phyloP scores from a whole-genome alignment of 2,797 vertebrate species.

The Thalassophryne amazonica region DNA sequence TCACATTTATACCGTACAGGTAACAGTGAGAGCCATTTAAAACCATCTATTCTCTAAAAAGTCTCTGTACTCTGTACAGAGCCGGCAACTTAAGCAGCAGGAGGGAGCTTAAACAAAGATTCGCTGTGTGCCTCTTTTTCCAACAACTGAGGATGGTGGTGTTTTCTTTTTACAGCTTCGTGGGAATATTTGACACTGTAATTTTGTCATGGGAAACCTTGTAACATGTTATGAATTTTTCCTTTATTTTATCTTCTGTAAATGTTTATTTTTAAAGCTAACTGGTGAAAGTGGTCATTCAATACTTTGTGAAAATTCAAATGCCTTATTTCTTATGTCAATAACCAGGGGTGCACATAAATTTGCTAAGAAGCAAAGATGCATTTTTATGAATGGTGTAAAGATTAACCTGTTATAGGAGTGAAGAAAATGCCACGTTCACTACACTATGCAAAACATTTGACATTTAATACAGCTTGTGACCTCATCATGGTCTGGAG shows the following conservation, averaged over 20 bases:
- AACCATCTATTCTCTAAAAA: constrained; percentile 98
- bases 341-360: too few relatives aligned
- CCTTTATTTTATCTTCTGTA: constrained; percentile 59
- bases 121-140: constrained; percentile 87
- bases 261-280: constrained; percentile 56
- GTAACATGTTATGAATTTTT: constrained; percentile 74
- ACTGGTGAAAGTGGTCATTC: constrained; percentile 84
- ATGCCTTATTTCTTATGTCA: constrained; percentile 79
- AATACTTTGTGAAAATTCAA: constrained; percentile 83
- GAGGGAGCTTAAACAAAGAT: constrained; percentile 96
- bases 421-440: too few relatives aligned
- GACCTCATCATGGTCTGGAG: too few relatives aligned
- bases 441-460: too few relatives aligned
- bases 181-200: constrained; percentile 67
- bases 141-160: constrained; percentile 85
- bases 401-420: too few relatives aligned
- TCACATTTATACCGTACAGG: constrained; percentile 99
- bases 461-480: too few relatives aligned
- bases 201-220: constrained; percentile 34
- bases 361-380: too few relatives aligned
- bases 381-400: too few relatives aligned
- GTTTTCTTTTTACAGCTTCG: constrained; percentile 52
- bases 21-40: constrained; percentile 99
- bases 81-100: constrained; percentile 93
- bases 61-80: constrained; percentile 97